Percentiles rank a stretch among this genome's conserved stretches.
Conservation (phyloP, 2,888 invertebrate genomes). For the Orchesella flavescens region DNA sequence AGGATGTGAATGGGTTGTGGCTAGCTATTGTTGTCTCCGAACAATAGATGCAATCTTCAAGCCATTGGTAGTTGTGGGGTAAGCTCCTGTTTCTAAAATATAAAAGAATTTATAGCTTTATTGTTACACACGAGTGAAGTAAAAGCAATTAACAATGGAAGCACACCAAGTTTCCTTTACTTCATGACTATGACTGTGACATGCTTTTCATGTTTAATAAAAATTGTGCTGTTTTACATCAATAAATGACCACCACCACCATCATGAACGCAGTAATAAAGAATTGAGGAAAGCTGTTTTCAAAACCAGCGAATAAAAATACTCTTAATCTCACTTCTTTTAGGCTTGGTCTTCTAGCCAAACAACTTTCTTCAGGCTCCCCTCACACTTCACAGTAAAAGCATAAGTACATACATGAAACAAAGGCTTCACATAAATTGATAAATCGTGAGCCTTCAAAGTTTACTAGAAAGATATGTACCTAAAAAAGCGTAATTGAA, state of each 20-base stretch:
- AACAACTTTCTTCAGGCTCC: slow-evolving; percentile 13
- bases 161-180: neutral
- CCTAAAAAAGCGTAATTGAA: slow-evolving; percentile 27
- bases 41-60: slow-evolving; percentile 37
- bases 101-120: slow-evolving; percentile 5
- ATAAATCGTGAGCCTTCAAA: slow-evolving; percentile 53
- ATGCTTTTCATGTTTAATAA: too few relatives aligned
- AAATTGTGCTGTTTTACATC: too few relatives aligned
- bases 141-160: slow-evolving; percentile 10
- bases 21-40: slow-evolving; percentile 29
- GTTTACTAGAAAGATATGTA: neutral
- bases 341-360: neutral
- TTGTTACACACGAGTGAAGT: neutral
- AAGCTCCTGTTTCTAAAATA: slow-evolving; percentile 23
- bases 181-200: too few relatives aligned
- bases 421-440: slow-evolving; percentile 37
- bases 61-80: neutral
- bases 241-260: neutral
- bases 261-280: neutral
- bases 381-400: neutral
- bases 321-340: neutral
- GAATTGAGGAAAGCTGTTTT: neutral
- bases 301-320: too few relatives aligned
- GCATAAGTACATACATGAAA: neutral
- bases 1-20: too few relatives aligned